Conservation (phyloP, 2,797 vertebrate genomes). For the Hyperoplus immaculatus region DNA sequence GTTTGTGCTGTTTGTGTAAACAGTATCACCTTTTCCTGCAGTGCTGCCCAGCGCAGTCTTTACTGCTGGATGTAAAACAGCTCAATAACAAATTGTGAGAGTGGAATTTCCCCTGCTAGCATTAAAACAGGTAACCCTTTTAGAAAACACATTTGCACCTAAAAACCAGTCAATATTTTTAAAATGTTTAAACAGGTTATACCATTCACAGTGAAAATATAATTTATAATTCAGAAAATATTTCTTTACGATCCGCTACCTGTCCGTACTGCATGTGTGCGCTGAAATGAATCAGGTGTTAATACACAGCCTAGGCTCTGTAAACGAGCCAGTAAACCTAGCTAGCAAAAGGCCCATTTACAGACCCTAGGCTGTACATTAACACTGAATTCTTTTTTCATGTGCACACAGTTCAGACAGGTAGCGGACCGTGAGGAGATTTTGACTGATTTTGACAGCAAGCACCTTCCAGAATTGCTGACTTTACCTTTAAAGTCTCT, state of each 20-base stretch:
- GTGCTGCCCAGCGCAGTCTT: neutral
- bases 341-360: too few species aligned
- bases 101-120: neutral
- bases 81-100: neutral
- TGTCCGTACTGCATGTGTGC: too few species aligned
- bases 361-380: too few species aligned
- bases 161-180: neutral
- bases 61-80: neutral
- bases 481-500: neutral
- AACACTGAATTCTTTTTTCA: too few species aligned
- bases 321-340: too few species aligned
- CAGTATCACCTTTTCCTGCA: neutral
- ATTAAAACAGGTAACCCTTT: neutral
- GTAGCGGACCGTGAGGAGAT: too few species aligned
- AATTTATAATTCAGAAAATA: neutral
- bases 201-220: neutral
- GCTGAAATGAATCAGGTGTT: too few species aligned
- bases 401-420: too few species aligned
- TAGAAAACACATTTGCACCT: neutral
- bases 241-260: too few species aligned
- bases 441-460: too few species aligned
- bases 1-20: neutral
- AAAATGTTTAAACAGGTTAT: neutral
- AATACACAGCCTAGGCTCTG: too few species aligned
- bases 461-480: too few species aligned